Conservation (phyloP, 2,888 invertebrate species). For the Drosophila stalkeri region DNA sequence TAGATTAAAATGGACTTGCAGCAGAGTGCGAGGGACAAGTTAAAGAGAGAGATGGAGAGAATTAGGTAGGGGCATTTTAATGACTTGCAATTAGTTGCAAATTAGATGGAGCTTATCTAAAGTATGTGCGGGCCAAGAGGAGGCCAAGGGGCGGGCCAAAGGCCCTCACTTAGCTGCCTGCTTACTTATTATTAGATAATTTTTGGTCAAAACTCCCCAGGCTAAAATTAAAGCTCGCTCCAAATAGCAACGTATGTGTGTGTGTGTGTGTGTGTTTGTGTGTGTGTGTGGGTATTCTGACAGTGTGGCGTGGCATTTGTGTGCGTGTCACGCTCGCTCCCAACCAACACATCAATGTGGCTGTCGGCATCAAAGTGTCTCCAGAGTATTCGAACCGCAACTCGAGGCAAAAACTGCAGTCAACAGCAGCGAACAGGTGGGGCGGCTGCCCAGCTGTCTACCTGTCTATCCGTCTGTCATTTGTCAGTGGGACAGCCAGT, state of each 20-base stretch:
- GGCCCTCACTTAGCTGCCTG: neutral
- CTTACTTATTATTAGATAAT: conserved; percentile 58
- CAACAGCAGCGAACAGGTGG: conserved; percentile 10
- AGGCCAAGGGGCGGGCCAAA: neutral
- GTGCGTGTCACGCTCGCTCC: conserved; percentile 48
- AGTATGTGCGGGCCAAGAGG: conserved; percentile 35
- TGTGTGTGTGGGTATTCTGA: conserved; percentile 27
- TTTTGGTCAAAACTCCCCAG: conserved; percentile 52
- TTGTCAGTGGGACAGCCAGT: neutral
- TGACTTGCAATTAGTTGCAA: conserved; percentile 77
- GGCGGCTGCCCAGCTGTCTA: conserved; percentile 16
- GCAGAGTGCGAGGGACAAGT: conserved; percentile 1
- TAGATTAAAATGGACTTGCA: conserved; percentile 66
- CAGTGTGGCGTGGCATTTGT: conserved; percentile 41
- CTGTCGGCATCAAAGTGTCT: conserved; percentile 63
- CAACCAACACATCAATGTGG: conserved; percentile 42
- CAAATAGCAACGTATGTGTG: conserved; percentile 15
- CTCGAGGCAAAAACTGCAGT: conserved; percentile 42
- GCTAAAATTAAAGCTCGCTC: conserved; percentile 50
- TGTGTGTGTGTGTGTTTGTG: conserved; percentile 18
- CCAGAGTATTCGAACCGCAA: conserved; percentile 46
- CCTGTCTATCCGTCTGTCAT: conserved; percentile 35
- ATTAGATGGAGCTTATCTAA: conserved; percentile 66
- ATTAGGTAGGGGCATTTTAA: conserved; percentile 40
- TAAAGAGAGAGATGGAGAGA: neutral